Evolutionary conservation across 2,113 vertebrate species (phyloP).

Genomic region (Chlamydotis undulata): DNA sequence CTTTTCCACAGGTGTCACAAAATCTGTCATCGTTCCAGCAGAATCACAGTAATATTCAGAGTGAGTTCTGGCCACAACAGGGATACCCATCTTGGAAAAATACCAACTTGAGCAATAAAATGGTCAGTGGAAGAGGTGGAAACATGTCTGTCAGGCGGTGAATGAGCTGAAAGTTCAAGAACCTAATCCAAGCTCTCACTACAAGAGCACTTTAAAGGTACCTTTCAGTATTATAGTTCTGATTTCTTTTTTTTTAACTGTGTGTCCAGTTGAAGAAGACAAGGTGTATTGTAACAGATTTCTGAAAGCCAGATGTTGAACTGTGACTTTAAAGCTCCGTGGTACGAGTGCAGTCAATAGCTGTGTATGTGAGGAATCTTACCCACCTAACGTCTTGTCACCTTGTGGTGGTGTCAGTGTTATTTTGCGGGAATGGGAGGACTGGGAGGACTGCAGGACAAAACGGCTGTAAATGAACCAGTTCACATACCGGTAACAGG

Average conservation of each 20-base stretch:
- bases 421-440: neutral
- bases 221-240: neutral
- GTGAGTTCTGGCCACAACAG: neutral
- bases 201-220: neutral
- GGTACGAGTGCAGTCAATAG: neutral
- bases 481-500: neutral
- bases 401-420: neutral
- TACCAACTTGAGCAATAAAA: neutral
- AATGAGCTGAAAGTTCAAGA: neutral
- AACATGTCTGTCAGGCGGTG: neutral
- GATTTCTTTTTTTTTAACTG: no score
- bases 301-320: neutral
- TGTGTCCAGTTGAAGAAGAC: neutral
- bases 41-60: neutral
- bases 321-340: neutral
- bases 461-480: neutral
- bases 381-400: neutral
- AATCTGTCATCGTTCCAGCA: neutral
- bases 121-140: neutral
- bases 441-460: neutral
- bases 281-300: neutral
- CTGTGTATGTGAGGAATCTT: neutral
- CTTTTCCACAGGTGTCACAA: neutral
- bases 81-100: neutral
- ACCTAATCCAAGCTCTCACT: neutral